A percentile compares a stretch with the other conserved stretches of the same genome.
Conservation (phyloP, 2,113 vertebrate species). For the Talpa occidentalis region DNA sequence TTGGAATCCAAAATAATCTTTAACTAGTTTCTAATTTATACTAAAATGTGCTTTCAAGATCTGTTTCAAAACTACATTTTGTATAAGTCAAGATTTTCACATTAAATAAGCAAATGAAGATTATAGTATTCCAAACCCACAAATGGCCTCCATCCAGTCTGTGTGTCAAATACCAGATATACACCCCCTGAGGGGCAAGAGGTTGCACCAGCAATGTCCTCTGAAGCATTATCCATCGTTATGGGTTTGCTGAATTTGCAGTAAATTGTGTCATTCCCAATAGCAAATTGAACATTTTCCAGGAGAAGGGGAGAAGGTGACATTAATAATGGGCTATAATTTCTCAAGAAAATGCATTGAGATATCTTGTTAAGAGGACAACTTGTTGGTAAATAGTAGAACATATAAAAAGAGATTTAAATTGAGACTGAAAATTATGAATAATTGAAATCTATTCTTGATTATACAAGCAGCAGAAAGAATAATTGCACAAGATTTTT, state of each 20-base stretch:
- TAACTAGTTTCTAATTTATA: not conserved
- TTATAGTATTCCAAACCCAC: not conserved
- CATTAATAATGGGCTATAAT: constrained; percentile 52
- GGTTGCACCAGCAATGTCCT: not conserved
- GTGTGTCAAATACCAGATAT: not conserved
- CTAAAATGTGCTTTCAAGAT: not conserved
- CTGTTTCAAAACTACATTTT: constrained; percentile 5
- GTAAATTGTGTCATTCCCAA: constrained; percentile 37
- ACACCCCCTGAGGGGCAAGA: not conserved
- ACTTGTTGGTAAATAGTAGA: constrained; percentile 51
- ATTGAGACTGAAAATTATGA: constrained; percentile 5
- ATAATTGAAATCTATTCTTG: constrained; percentile 38
- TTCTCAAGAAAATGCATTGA: constrained; percentile 33
- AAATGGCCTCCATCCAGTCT: not conserved
- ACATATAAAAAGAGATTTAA: constrained; percentile 44
- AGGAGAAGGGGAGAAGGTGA: not conserved
- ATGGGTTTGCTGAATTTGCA: constrained; percentile 17
- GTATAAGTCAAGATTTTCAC: constrained; percentile 12
- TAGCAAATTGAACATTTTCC: constrained; percentile 41
- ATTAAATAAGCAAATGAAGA: not conserved
- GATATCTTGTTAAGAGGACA: constrained; percentile 35
- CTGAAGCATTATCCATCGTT: constrained; percentile 3
- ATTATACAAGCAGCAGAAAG: not conserved
- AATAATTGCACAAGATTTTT: not conserved
- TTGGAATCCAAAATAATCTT: not conserved